Evolutionary conservation across 2,797 vertebrate species (phyloP).

Genomic region (Lepus townsendii): DNA sequence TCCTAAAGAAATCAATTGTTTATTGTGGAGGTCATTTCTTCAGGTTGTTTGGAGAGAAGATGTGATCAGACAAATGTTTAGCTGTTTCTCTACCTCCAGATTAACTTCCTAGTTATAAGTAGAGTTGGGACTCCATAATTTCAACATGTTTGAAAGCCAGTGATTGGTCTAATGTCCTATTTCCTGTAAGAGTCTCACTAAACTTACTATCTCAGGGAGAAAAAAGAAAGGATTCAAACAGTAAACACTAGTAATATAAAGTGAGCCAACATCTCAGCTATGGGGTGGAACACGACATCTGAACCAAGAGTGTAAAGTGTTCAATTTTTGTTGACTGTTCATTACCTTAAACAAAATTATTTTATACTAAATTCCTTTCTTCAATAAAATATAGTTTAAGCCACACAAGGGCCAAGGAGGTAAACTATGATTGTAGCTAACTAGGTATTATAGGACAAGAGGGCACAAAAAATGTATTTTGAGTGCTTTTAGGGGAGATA

Average conservation of each 20-base stretch:
- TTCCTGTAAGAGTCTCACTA: slow-evolving; percentile 8
- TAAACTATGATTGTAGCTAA: slow-evolving; percentile 10
- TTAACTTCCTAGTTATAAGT: slow-evolving; percentile 8
- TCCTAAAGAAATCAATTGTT: slow-evolving; percentile 8
- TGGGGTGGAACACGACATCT: background rate
- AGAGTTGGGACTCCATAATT: background rate
- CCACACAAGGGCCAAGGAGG: background rate
- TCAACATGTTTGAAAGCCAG: slow-evolving; percentile 29
- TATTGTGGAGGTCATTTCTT: slow-evolving; percentile 12
- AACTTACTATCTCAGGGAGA: background rate
- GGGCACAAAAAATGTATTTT: background rate
- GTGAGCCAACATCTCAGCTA: background rate
- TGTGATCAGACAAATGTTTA: slow-evolving; percentile 5
- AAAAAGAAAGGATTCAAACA: slow-evolving; percentile 17
- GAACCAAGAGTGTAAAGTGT: background rate
- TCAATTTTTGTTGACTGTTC: slow-evolving; percentile 30
- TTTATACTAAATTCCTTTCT: slow-evolving; percentile 58
- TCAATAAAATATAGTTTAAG: slow-evolving; percentile 9
- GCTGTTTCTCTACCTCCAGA: background rate
- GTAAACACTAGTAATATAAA: background rate
- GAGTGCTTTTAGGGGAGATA: background rate
- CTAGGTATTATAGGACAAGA: background rate
- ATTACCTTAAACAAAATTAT: slow-evolving; percentile 58
- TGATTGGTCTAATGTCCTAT: slow-evolving; percentile 30
- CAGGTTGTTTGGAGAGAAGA: slow-evolving; percentile 4